These are phyloP conservation scores for Galbula dea DNA, from an alignment of 2,113 vertebrate species.

Conservation along the genomic window DNA sequence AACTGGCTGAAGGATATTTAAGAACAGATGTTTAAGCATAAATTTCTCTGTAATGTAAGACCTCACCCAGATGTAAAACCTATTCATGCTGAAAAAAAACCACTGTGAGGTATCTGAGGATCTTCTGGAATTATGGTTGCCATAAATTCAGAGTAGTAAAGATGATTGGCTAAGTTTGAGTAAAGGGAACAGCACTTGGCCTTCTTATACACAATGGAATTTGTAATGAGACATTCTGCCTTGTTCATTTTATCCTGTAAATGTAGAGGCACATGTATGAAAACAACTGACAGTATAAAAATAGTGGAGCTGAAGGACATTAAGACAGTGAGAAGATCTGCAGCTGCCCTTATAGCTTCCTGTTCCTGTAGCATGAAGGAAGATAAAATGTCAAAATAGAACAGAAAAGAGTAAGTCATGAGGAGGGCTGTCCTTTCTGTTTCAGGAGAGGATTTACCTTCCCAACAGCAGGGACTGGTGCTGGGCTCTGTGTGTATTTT, in stretches of 20 bases:
- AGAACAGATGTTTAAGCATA: conserved; percentile 44
- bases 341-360: neutral
- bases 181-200: neutral
- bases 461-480: neutral
- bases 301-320: conserved; percentile 6
- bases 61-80: conserved; percentile 17
- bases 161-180: neutral
- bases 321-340: neutral
- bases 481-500: neutral
- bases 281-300: conserved; percentile 6
- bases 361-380: neutral
- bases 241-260: neutral
- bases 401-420: neutral
- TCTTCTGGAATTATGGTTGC: conserved; percentile 44
- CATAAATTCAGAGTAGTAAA: conserved; percentile 37
- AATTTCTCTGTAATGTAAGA: conserved; percentile 41
- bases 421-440: neutral
- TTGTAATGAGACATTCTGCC: conserved; percentile 7
- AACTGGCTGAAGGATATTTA: conserved; percentile 6
- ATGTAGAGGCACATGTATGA: neutral
- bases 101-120: conserved; percentile 6
- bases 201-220: neutral
- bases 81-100: neutral
- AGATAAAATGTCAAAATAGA: conserved; percentile 37
- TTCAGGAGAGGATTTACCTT: neutral